A percentile compares a stretch with the other conserved stretches of the same genome.
Evolutionary conservation across 2,797 vertebrate species (phyloP).

Genomic region (Cryptoblepharus egeriae): DNA sequence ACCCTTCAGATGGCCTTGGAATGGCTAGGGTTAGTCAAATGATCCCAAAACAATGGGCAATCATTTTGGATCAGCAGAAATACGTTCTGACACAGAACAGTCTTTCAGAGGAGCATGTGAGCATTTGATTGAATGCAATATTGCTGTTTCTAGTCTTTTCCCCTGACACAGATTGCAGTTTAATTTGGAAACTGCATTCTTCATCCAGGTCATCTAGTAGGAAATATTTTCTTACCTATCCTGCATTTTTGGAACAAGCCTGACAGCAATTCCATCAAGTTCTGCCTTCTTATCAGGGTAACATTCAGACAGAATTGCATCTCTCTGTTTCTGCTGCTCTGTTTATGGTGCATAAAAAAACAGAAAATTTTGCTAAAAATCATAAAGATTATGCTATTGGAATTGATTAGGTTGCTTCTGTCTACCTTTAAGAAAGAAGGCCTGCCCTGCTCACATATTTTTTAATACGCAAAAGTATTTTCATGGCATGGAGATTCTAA

Average conservation of each 20-base stretch:
- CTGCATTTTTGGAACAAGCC: background rate
- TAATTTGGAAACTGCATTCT: background rate
- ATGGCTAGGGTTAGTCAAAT: background rate
- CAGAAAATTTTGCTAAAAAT: background rate
- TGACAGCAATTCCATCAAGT: background rate
- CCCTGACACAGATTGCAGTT: background rate
- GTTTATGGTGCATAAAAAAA: background rate
- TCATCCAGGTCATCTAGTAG: background rate
- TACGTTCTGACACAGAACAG: no score
- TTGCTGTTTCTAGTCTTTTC: background rate
- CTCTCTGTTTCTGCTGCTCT: background rate
- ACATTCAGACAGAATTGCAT: background rate
- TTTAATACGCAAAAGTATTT: background rate
- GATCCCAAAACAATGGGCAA: background rate
- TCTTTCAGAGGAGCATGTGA: background rate
- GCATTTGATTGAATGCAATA: background rate
- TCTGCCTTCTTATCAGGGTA: background rate
- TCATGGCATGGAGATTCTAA: background rate
- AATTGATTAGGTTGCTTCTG: no score
- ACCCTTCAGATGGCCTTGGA: background rate
- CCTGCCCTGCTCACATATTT: background rate
- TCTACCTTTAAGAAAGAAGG: background rate
- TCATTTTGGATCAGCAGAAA: background rate
- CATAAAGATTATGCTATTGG: background rate
- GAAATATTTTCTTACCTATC: background rate